Evolutionary conservation across 2,888 invertebrate species (phyloP), one percentile per base, ranked within the genome.

Genomic region (Dolomedes plantarius): DNA sequence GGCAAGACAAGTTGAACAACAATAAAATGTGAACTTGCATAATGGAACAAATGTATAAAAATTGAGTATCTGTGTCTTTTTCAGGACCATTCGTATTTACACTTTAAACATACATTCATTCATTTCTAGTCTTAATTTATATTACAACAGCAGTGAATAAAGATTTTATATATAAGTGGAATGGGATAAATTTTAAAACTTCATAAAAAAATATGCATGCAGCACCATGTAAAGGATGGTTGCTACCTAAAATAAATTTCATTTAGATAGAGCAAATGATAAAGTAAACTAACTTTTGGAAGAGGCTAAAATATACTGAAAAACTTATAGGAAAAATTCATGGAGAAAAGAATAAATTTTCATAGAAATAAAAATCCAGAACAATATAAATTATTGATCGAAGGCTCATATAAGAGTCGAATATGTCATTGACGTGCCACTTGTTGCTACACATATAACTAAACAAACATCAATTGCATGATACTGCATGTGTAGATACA

Each of bases 151-250:
- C 46, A 11, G 46, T 46, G n/a, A 46, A 46, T 46, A 46, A 46
- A 46, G 46, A 6, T 46, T 46, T 46, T 16, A 46, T 46, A n/a
- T n/a, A 16, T 16, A 46, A 46, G 46, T 46, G 46, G 46, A 46
- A 46, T 46, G 46, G 46, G 46, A n/a, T 11, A 16, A 46, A 46
- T 46, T 46, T 46, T 46, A 46, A 46, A 46, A 46, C 16, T 46
- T 46, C 16, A 46, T 46, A 46, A 46, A 46, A 36, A 46, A 46
- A 46, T 46, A 46, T 46, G 46, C 46, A 46, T 46, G 46, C 46
- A 46, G 46, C 46, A 46, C 46, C 46, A 46, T 46, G 46, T 46
- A 46, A 46, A 46, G 46, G 46, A 46, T 46, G 46, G 46, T 46
- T 46, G 46, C 46, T 46, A 46, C 46, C n/a, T 46, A 46, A 46